Evolutionary conservation across 2,113 vertebrate species (phyloP).

Genomic region (Anoura caudifer): DNA sequence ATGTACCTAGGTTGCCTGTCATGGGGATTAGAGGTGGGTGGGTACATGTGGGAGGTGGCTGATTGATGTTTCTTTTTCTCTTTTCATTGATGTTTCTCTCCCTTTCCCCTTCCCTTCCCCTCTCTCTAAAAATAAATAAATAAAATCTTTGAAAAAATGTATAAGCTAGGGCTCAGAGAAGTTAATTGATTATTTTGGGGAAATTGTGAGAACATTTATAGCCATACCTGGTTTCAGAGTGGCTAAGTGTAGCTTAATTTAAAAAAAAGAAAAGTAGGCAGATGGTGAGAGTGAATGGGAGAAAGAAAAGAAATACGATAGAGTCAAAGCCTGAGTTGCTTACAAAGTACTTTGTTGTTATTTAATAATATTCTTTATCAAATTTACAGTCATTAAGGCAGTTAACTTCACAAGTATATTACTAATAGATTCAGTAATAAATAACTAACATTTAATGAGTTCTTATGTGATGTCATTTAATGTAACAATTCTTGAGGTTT

Average conservation of each 20-base stretch:
- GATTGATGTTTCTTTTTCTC: too few species aligned
- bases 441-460: not conserved
- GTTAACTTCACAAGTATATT: not conserved
- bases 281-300: not conserved
- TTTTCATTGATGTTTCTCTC: too few species aligned
- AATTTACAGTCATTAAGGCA: not conserved
- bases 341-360: not conserved
- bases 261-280: not conserved
- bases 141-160: too few species aligned
- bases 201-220: not conserved
- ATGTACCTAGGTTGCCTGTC: too few species aligned
- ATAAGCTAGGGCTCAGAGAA: not conserved
- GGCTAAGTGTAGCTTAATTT: not conserved
- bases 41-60: too few species aligned
- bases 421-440: not conserved
- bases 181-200: not conserved
- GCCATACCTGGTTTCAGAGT: not conserved
- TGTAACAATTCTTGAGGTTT: not conserved
- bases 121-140: too few species aligned
- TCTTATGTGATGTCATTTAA: not conserved
- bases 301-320: not conserved
- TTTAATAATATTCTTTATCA: not conserved
- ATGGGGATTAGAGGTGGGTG: too few species aligned
- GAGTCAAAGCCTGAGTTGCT: not conserved
- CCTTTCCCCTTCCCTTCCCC: too few species aligned